These are phyloP conservation scores for Sepiola atlantica DNA, from an alignment of 2,888 invertebrate species.

Conservation along the genomic window DNA sequence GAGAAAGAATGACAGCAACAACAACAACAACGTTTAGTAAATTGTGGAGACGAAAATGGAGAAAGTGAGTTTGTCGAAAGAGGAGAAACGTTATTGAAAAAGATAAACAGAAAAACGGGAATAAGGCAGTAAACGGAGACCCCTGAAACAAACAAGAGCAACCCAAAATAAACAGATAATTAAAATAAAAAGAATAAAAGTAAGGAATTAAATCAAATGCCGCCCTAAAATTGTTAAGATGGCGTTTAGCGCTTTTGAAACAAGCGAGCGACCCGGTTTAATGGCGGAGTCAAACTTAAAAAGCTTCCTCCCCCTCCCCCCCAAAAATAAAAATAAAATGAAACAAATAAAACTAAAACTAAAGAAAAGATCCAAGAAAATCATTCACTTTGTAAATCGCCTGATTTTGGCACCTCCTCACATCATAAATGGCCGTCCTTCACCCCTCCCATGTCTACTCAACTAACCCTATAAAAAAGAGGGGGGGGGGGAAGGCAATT, in stretches of 20 bases:
- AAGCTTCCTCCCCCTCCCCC: too few species aligned
- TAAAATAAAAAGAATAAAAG: neutral
- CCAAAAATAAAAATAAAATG: too few species aligned
- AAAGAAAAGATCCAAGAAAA: neutral
- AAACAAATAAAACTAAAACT: too few species aligned
- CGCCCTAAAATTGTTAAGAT: neutral
- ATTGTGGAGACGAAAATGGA: too few species aligned
- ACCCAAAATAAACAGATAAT: neutral
- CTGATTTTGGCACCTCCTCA: slow-evolving; percentile 14
- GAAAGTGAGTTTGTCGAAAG: too few species aligned
- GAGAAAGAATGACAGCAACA: neutral
- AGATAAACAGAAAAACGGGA: too few species aligned
- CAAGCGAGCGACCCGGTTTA: neutral
- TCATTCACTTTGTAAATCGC: neutral
- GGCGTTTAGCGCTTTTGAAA: neutral
- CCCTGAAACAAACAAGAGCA: neutral
- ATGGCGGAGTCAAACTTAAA: neutral
- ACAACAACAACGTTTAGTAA: neutral
- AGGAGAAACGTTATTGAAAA: neutral
- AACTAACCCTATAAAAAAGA: neutral
- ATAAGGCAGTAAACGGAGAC: neutral
- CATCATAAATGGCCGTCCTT: neutral
- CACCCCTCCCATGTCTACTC: neutral
- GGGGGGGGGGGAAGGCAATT: neutral
- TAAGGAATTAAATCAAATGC: neutral